Evolutionary conservation across 1,140 invertebrate genomes (phyloP).

Genomic region (Aleiodes sp.): DNA sequence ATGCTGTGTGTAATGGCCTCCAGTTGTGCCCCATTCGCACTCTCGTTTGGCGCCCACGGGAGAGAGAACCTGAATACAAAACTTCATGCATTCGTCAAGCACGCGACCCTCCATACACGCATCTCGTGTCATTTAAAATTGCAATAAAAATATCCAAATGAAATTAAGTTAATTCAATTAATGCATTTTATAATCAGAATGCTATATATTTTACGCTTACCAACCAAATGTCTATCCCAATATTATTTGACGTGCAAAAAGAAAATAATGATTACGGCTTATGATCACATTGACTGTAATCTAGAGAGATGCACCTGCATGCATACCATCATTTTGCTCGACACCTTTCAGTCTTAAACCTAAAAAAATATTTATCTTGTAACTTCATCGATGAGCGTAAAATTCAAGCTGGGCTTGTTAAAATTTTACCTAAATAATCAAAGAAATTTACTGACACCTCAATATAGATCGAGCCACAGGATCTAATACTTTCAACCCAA

Average conservation of each 20-base stretch:
- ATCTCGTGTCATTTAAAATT: conserved; percentile 19
- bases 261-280: not conserved
- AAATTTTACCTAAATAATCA: not conserved
- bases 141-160: not conserved
- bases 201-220: not conserved
- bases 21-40: conserved; percentile 48
- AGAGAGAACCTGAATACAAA: conserved; percentile 43
- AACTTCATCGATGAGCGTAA: conserved; percentile 3
- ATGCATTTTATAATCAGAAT: not conserved
- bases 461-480: no score
- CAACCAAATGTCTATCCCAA: not conserved
- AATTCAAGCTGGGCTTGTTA: conserved; percentile 13
- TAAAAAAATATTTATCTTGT: conserved; percentile 19
- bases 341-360: conserved; percentile 31
- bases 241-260: conserved; percentile 8
- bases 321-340: conserved; percentile 20
- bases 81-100: conserved; percentile 54
- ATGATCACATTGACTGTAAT: not conserved
- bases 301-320: conserved; percentile 27
- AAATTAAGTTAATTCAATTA: not conserved
- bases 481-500: no score
- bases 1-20: conserved; percentile 52
- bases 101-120: conserved; percentile 33
- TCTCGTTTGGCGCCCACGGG: conserved; percentile 57
- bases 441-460: conserved; percentile 8